Base-by-base conservation (phyloP, 1,140 invertebrate species). In the Lamellibrachia luymesi region DNA sequence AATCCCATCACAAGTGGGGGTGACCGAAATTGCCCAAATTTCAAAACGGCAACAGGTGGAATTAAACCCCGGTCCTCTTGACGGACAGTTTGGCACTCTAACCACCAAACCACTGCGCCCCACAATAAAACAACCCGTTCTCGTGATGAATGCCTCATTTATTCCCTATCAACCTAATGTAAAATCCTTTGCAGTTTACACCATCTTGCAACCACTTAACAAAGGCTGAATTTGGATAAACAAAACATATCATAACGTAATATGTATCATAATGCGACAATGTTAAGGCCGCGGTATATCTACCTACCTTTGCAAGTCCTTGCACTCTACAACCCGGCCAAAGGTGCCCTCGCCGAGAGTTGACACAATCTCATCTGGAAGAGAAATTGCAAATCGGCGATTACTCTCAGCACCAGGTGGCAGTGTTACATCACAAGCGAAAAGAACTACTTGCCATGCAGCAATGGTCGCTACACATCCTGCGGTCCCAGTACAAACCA, bases 301-400 rank as follows among this genome's bases (percentile, higher is more conserved):
- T 27, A 51, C 92, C 51, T 27, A 93, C 92, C 89, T 90, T 8
- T 94, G 50, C 2, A 91, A 50, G 51, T 94, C 93, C 50, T 64
- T n/a, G 64, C 93, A 94, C 52, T 93, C 91, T 13, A 92, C 93
- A 10, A 94, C 93, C 92, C 93, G 93, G 17, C 93, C 93, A 93
- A 94, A 94, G 5, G 93, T 94, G 6, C 93, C 93, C 89, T 94
- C 93, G 49, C 93, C 93, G n/a, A 94, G 90, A 13, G 93, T 94
- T 27, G 80, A n/a, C 25, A 94, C 51, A 90, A 94, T 91, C 89
- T 94, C 89, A 92, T 94, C 93, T 94, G 80, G 13, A 93, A 93
- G 5, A 49, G 38, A 56, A 90, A 92, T 91, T 91, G 90, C 17
- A 91, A 91, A 50, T 17, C 5, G 50, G 92, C 27, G 51, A 51